These are phyloP conservation scores for Orycteropus afer DNA, from an alignment of 2,113 vertebrate species.

Conservation along the genomic window DNA sequence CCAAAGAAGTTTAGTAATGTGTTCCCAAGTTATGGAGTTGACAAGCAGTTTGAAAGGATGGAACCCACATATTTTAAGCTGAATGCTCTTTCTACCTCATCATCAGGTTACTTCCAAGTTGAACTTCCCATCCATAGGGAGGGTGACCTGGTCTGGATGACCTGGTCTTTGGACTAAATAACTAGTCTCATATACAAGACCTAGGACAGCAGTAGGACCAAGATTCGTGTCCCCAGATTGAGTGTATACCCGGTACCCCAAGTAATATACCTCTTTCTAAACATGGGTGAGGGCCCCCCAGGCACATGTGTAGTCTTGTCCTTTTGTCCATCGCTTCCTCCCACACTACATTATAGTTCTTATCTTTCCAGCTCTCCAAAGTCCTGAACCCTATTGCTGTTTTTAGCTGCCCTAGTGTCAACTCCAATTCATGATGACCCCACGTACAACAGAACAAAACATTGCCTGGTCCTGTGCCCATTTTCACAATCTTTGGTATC, in stretches of 20 bases:
- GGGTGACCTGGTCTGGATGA: not conserved
- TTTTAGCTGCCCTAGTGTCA: not conserved
- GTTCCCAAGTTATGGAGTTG: not conserved
- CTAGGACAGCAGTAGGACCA: not conserved
- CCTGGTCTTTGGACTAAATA: not conserved
- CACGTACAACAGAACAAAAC: not conserved
- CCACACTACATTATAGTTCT: not conserved
- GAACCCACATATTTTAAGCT: not conserved
- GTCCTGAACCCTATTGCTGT: not conserved
- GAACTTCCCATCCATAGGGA: not conserved
- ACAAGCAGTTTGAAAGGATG: not conserved
- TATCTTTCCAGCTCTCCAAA: not conserved
- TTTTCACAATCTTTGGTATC: not conserved
- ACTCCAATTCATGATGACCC: not conserved
- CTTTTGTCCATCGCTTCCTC: not conserved
- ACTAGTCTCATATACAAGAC: not conserved
- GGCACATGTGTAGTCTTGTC: not conserved
- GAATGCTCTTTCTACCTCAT: not conserved
- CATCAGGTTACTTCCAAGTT: constrained; percentile 14
- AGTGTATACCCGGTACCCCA: not conserved
- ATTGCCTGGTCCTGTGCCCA: not conserved
- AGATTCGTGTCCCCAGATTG: not conserved
- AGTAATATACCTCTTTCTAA: not conserved
- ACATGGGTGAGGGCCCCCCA: rapidly evolving
- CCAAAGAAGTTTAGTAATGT: not conserved